phyloP scores from a whole-genome alignment of 2,888 invertebrate species.

The Entomobrya multifasciata region DNA sequence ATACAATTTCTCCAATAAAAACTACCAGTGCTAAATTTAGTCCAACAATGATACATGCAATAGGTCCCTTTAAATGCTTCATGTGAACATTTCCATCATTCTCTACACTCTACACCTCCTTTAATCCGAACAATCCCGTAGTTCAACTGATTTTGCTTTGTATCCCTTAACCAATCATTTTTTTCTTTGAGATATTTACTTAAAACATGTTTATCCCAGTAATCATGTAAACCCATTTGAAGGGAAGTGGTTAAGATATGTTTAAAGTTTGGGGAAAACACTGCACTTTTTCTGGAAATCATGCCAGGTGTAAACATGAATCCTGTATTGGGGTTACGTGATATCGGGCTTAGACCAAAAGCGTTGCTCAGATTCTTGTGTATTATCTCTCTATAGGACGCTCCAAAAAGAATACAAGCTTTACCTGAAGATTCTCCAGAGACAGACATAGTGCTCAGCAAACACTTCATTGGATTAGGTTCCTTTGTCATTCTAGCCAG shows the following conservation, averaged over 20 bases:
- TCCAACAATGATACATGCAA: too few relatives aligned
- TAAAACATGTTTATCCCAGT: slow-evolving; percentile 11
- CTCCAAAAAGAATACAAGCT: slow-evolving; percentile 46
- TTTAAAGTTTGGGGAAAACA: slow-evolving; percentile 27
- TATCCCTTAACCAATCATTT: slow-evolving; percentile 36
- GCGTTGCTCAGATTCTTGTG: slow-evolving; percentile 27
- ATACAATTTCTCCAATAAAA: too few relatives aligned
- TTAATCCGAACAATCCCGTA: slow-evolving; percentile 10
- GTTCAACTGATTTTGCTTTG: slow-evolving; percentile 26
- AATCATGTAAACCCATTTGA: slow-evolving; percentile 38
- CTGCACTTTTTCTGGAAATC: not conserved
- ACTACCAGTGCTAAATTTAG: too few relatives aligned
- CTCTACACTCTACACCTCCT: not conserved
- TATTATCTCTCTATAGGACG: not conserved
- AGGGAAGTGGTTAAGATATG: slow-evolving; percentile 6
- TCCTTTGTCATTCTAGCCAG: slow-evolving; percentile 33
- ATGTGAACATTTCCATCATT: slow-evolving; percentile 6
- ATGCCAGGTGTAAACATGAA: slow-evolving; percentile 49
- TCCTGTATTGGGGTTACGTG: slow-evolving; percentile 5
- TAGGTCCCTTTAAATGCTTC: slow-evolving; percentile 9
- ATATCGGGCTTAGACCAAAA: slow-evolving; percentile 46
- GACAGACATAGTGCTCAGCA: not conserved
- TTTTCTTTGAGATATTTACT: not conserved
- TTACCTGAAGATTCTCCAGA: not conserved
- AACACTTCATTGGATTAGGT: slow-evolving; percentile 39